Percentiles rank a stretch among this genome's conserved stretches.
These are phyloP conservation scores for Nephrotoma flavescens DNA, from an alignment of 2,888 invertebrate genomes.

Conservation along the genomic window DNA sequence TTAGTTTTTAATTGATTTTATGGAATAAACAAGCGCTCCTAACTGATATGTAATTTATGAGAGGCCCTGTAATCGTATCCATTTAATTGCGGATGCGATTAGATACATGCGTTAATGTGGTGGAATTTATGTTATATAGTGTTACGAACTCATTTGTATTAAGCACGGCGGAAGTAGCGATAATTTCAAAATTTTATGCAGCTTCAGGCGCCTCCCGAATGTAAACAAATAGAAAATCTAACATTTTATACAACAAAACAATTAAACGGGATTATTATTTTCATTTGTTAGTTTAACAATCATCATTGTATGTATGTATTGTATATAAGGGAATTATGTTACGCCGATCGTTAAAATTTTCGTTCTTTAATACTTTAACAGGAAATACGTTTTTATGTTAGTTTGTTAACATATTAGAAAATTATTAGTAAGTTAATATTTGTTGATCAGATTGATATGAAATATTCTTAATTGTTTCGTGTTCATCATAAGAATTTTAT, in stretches of 20 bases:
- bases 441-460: neutral
- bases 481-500: no score
- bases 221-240: neutral
- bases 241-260: neutral
- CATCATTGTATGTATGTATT: neutral
- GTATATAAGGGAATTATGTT: neutral
- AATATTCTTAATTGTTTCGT: no score
- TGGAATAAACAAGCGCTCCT: neutral
- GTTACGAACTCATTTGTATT: no score
- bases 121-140: no score
- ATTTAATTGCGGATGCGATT: neutral
- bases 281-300: neutral
- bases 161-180: neutral
- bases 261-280: neutral
- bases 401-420: neutral
- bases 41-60: neutral
- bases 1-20: neutral
- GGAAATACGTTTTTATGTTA: neutral
- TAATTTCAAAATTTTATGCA: neutral
- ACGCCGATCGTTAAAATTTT: neutral
- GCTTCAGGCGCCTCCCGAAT: neutral
- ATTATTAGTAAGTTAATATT: neutral
- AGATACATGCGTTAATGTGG: neutral
- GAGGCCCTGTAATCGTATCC: neutral
- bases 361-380: neutral